Evolutionary conservation across 2,888 invertebrate genomes (phyloP), one percentile per base, ranked within the genome.

Genomic region (Pediacus dermestoides): DNA sequence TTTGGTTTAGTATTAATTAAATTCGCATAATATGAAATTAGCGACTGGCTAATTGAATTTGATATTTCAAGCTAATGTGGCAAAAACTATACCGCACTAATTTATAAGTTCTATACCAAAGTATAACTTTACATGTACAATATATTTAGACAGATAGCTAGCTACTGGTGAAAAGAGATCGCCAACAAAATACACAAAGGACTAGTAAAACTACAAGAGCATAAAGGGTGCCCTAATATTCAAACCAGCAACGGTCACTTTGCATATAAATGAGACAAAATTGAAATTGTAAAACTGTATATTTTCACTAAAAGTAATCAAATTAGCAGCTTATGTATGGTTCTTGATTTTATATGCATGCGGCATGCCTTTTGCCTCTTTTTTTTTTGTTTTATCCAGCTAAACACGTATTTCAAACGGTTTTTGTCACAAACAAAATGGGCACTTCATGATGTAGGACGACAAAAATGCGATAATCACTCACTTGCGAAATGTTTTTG

Each of bases 211-310:
- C 54, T 54, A 53, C 46, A 50, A 49, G 54, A 52, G 52, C 50
- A 55, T 59, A 56, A 59, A 58, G 55, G 53, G 56, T 55, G 50
- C 42, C 52, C 50, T 53, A 52, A 58, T 58, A 58, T 59, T 52
- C 55, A 50, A 51, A 48, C 52, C 48, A 38, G 57, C 55, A 54
- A 56, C 55, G 59, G 58, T 57, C 61, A 62, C 61, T 64, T 62
- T 62, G 62, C 63, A 64, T 64, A 58, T 61, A 63, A 60, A 64
- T 60, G 60, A 62, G 57, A 39, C 51, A 42, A 61, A 64, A 63
- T 64, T 63, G 63, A 64, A 61, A 64, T 54, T 57, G 60, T 59
- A 57, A 58, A 60, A 60, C 57, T 57, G 55, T 55, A 57, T 60
- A 56, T 54, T 58, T 53, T 55, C 50, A 49, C 46, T 42, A 41